Evolutionary conservation across 2,797 vertebrate genomes (phyloP).

Genomic region (Poecilia picta): DNA sequence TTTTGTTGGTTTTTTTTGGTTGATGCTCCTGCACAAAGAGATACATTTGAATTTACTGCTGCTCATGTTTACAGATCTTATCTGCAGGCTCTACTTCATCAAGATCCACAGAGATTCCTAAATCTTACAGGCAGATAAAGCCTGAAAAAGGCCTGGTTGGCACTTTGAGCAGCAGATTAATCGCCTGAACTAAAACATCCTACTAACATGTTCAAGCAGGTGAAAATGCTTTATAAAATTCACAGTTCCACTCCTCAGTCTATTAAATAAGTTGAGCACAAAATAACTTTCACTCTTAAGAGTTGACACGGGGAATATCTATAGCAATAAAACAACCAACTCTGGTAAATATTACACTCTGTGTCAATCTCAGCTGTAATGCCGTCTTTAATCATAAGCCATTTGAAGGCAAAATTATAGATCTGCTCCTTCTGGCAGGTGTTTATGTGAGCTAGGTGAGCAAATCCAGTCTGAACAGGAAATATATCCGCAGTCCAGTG

Average conservation of each 20-base stretch:
- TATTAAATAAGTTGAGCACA: not conserved
- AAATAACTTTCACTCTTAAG: not conserved
- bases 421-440: slow-evolving; percentile 1
- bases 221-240: not conserved
- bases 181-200: not conserved
- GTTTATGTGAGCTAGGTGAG: not conserved
- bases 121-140: not conserved
- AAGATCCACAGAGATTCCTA: not conserved
- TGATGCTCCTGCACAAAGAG: not conserved
- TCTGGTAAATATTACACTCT: not conserved
- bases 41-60: not conserved
- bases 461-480: not conserved
- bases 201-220: not conserved
- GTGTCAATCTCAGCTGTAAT: not conserved
- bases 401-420: not conserved
- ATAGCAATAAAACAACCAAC: slow-evolving; percentile 1
- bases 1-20: not conserved
- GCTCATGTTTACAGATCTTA: not conserved
- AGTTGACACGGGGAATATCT: not conserved
- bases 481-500: slow-evolving; percentile 1
- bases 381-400: not conserved
- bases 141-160: not conserved
- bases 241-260: not conserved
- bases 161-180: not conserved
- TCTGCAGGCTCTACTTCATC: not conserved